Base-by-base conservation (phyloP, 2,797 vertebrate species). In the Spondyliosoma cantharus region DNA sequence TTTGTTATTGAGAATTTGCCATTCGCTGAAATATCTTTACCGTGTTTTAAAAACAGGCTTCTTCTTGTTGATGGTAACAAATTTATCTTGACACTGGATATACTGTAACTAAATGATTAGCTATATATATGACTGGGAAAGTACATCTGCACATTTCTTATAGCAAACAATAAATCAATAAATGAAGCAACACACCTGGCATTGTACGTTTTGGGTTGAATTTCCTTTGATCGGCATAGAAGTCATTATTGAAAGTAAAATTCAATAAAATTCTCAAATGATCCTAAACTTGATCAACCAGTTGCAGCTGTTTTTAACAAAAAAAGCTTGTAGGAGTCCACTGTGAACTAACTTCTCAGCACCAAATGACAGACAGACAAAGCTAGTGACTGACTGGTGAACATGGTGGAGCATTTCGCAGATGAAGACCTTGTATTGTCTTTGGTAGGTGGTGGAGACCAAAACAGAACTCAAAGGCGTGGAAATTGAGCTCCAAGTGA, bases 1-100 rank as follows among this genome's bases (percentile, higher is more conserved):
- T 80, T 46, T 65, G 66, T 81, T 71, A 52, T 83, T 68, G 75
- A 82, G 32, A 82, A 67, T 20, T 63, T 81, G 53, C 81, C 62
- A 72, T 74, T 70, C 70, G 14, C 59, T 12, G 45, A 85, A 80
- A 71, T 57, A 71, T 71, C 22, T 66, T 65, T 56, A 50, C 8
- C 11, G 14, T 61, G 62, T 46, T 77, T 15, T 60, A 53, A 32
- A 25, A 32, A 25, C 25, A 69, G 42, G 20, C 24, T 45, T 52
- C 32, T 52, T 82, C 76, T 69, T 80, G 64, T 32, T 53, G 29
- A 69, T 65, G 12, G 71, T 45, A 29, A 25, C 46, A 71, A 49
- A 68, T 70, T 58, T 37, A 78, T 76, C 37, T n/a, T 27, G 32
- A 71, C 57, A 46, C 37, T 57, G 15, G 17, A 62, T 29, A 49